phyloP scores from a whole-genome alignment of 2,113 vertebrate genomes.

The Balaeniceps rex region DNA sequence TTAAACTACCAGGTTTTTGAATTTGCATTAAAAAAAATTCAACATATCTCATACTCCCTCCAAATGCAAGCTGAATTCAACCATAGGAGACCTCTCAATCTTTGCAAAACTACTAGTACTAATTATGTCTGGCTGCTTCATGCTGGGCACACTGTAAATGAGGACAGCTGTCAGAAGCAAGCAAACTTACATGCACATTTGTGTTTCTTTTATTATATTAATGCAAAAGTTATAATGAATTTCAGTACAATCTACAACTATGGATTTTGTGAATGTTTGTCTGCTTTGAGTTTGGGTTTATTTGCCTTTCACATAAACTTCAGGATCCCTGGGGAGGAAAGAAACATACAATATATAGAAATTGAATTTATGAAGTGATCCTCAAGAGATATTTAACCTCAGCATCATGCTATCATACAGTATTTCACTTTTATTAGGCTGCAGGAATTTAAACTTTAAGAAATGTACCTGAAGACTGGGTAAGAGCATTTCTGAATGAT shows the following conservation, averaged over 20 bases:
- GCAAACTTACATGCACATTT: neutral
- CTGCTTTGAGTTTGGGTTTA: neutral
- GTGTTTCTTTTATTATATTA: neutral
- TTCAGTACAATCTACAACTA: neutral
- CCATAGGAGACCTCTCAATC: neutral
- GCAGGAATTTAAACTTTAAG: neutral
- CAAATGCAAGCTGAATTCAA: neutral
- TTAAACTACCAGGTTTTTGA: neutral
- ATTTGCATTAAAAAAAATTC: neutral
- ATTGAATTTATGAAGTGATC: neutral
- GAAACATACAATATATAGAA: neutral
- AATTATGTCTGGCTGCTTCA: neutral
- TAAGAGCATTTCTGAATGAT: neutral
- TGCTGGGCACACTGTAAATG: neutral
- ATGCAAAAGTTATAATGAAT: neutral
- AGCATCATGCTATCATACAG: neutral
- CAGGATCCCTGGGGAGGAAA: neutral
- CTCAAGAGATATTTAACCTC: neutral
- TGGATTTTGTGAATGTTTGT: neutral
- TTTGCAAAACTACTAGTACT: neutral
- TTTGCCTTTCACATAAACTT: neutral
- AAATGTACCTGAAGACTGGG: neutral
- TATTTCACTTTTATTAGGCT: neutral
- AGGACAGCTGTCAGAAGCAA: neutral
- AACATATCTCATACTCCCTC: neutral